phyloP scores from a whole-genome alignment of 2,797 vertebrate genomes.

The Naso thynnoides region DNA sequence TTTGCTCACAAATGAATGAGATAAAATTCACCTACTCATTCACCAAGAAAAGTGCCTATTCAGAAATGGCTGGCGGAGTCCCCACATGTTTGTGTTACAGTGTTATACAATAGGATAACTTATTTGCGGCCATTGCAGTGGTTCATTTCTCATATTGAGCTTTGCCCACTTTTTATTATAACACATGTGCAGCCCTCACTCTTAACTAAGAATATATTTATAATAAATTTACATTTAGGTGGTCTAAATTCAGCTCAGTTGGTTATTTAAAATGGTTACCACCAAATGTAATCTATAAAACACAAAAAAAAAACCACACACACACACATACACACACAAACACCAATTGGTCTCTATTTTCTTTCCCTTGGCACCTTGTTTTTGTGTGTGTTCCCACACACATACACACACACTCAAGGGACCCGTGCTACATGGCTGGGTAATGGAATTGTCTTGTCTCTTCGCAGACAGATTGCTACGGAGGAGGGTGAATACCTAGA shows the following conservation, averaged over 20 bases:
- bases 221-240: neutral
- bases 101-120: neutral
- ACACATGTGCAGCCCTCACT: too few species aligned
- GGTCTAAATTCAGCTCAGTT: neutral
- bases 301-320: conserved; percentile 12
- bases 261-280: conserved; percentile 10
- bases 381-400: conserved; percentile 37
- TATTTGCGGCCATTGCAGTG: neutral
- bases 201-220: too few species aligned
- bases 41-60: too few species aligned
- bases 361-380: conserved; percentile 57
- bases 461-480: conserved; percentile 65
- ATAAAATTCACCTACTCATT: too few species aligned
- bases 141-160: neutral
- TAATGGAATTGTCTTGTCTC: conserved; percentile 82
- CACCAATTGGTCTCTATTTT: conserved; percentile 61
- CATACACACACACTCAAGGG: conserved; percentile 58
- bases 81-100: too few species aligned
- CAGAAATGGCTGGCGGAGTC: too few species aligned
- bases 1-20: too few species aligned
- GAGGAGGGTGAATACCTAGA: conserved; percentile 47
- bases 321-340: conserved; percentile 14
- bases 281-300: neutral
- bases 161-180: neutral
- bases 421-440: conserved; percentile 63